These are phyloP conservation scores for Platalea minor DNA, from an alignment of 2,797 vertebrate genomes.

Conservation along the genomic window DNA sequence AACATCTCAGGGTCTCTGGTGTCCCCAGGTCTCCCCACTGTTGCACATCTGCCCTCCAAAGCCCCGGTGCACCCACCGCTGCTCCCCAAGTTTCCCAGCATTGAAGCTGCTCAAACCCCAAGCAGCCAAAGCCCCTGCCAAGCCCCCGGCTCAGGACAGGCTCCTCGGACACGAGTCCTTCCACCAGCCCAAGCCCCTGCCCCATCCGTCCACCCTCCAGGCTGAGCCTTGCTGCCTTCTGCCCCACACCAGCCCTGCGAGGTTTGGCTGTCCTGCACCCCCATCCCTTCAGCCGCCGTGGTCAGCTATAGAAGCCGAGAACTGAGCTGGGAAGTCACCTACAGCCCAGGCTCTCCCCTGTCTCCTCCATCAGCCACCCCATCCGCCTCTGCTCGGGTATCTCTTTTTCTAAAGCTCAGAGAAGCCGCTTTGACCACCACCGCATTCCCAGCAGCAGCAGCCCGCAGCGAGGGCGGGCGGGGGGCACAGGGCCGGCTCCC, in stretches of 20 bases:
- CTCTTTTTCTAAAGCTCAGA: not conserved
- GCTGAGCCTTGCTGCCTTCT: not conserved
- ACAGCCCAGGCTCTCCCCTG: not conserved
- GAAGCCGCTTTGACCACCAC: not conserved
- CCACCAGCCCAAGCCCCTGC: not conserved
- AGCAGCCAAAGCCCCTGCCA: not conserved
- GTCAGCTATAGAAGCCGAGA: not conserved
- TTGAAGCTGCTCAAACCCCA: accelerated
- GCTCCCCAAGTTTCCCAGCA: not conserved
- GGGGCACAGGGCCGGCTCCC: not conserved
- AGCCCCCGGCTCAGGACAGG: accelerated
- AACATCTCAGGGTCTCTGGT: not conserved
- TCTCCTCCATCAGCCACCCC: not conserved
- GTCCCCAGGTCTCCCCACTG: accelerated
- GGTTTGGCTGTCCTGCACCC: not conserved
- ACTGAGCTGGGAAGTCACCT: not conserved
- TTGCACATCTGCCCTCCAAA: not conserved
- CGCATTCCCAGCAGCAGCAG: not conserved
- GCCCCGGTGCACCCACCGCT: accelerated
- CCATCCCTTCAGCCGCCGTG: not conserved
- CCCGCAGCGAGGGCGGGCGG: not conserved
- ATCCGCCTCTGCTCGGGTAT: not conserved
- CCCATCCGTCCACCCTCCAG: not conserved
- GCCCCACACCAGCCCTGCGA: accelerated
- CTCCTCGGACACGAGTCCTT: accelerated